These are phyloP conservation scores for Trichonephila inaurata DNA, from an alignment of 1,140 invertebrate genomes.

Conservation along the genomic window DNA sequence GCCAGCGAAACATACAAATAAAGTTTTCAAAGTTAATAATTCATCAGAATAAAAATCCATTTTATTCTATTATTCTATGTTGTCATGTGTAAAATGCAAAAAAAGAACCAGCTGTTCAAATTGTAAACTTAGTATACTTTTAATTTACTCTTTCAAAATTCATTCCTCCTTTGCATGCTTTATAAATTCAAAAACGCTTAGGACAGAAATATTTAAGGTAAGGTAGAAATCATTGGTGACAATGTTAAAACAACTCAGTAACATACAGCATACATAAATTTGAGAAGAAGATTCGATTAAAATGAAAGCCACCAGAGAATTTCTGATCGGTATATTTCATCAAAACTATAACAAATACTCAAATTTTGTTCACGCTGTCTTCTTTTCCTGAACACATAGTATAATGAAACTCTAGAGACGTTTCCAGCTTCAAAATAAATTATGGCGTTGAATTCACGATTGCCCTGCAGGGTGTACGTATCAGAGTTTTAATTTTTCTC, in stretches of 20 bases:
- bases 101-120: too few species aligned
- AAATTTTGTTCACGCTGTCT: slow-evolving; percentile 52
- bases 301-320: slow-evolving; percentile 38
- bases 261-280: not conserved
- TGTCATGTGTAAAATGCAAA: too few species aligned
- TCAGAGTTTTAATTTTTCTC: slow-evolving; percentile 71
- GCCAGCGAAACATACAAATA: too few species aligned
- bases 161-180: too few species aligned
- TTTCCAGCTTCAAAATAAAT: slow-evolving; percentile 57
- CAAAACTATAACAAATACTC: slow-evolving; percentile 52
- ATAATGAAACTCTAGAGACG: slow-evolving; percentile 69
- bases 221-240: not conserved
- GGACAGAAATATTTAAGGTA: not conserved
- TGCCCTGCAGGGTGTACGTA: slow-evolving; percentile 66
- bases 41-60: too few species aligned
- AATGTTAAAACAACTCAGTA: not conserved
- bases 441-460: slow-evolving; percentile 67
- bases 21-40: too few species aligned
- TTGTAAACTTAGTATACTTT: too few species aligned
- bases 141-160: too few species aligned
- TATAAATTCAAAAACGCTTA: not conserved
- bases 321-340: slow-evolving; percentile 28
- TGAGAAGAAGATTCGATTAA: slow-evolving; percentile 41
- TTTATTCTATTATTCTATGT: too few species aligned
- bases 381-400: slow-evolving; percentile 21